Conservation (phyloP, 2,797 vertebrate genomes). For the Ctenopoma kingsleyae region DNA sequence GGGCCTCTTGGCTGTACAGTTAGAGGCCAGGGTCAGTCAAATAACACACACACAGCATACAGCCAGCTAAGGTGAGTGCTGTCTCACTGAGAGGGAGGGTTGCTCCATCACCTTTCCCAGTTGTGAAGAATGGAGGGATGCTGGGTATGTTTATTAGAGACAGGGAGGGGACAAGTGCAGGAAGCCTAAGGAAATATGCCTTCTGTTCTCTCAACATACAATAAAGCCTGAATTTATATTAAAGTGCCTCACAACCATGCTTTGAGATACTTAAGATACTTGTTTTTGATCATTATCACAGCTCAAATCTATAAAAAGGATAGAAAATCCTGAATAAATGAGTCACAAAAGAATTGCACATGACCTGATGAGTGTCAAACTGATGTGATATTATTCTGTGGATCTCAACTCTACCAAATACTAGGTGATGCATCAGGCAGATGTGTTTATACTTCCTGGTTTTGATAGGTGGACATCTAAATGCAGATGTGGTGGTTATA, state of each 20-base stretch:
- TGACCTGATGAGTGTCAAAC: conserved; percentile 8
- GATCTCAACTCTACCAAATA: not conserved
- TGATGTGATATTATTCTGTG: conserved; percentile 1
- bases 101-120: conserved; percentile 67
- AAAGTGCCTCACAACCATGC: not conserved
- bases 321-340: not conserved
- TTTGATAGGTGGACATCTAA: conserved; percentile 32
- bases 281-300: not conserved
- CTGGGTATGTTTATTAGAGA: conserved; percentile 69
- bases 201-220: not conserved
- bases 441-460: conserved; percentile 1
- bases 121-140: conserved; percentile 56
- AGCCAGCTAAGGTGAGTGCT: conserved; percentile 54
- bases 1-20: conserved; percentile 49
- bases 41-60: conserved; percentile 60
- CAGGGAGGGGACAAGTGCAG: conserved; percentile 37
- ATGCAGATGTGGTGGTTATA: conserved; percentile 57
- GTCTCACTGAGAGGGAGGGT: conserved; percentile 55
- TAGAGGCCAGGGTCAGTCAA: conserved; percentile 67
- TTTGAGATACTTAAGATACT: not conserved
- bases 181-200: not conserved
- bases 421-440: conserved; percentile 11
- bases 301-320: not conserved
- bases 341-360: not conserved
- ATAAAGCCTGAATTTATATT: not conserved